Evolutionary conservation across 2,888 invertebrate species (phyloP).

Genomic region (Dynastes grantii): DNA sequence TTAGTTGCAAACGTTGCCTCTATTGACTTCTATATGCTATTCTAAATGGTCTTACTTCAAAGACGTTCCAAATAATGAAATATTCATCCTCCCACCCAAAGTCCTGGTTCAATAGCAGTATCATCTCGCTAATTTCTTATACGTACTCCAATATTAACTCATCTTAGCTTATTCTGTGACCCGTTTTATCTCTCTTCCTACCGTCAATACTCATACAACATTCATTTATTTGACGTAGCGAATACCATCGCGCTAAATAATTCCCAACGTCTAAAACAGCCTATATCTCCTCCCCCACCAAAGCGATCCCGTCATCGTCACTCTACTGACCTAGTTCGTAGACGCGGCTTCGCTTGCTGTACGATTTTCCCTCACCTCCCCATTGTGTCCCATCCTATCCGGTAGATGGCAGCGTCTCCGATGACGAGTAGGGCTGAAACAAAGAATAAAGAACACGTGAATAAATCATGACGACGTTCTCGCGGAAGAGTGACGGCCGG

Average conservation of each 20-base stretch:
- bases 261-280: conserved; percentile 8
- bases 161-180: background rate
- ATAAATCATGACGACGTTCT: conserved; percentile 16
- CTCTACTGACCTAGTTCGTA: conserved; percentile 70
- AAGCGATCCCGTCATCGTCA: background rate
- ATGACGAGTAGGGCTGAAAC: conserved; percentile 74
- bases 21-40: too few species aligned
- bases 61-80: too few species aligned
- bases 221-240: conserved; percentile 6
- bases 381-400: conserved; percentile 77
- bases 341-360: conserved; percentile 74
- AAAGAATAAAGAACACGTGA: conserved; percentile 44
- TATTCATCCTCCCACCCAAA: too few species aligned
- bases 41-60: too few species aligned
- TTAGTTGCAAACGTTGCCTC: too few species aligned
- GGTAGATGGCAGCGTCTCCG: conserved; percentile 75
- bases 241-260: conserved; percentile 2
- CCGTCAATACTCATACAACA: background rate
- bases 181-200: background rate
- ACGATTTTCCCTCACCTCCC: conserved; percentile 70
- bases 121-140: too few species aligned
- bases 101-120: too few species aligned
- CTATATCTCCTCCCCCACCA: background rate
- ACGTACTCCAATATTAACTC: background rate
- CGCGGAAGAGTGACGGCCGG: conserved; percentile 1